Conservation (phyloP, 1,140 invertebrate genomes). For the Magallana angulata region DNA sequence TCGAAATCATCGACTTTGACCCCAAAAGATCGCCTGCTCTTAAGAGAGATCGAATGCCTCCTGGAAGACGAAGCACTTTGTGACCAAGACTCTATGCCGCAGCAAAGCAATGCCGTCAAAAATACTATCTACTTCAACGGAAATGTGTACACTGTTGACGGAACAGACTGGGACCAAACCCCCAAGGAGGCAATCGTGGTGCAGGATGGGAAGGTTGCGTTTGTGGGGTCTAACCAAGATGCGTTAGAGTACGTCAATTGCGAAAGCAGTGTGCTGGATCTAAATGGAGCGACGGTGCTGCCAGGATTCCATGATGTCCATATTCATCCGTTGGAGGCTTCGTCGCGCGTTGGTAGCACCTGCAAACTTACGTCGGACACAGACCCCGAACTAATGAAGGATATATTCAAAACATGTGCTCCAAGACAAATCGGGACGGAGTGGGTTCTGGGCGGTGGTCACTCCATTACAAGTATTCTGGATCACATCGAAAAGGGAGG, state of each 20-base stretch:
- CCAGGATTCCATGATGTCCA: conserved; percentile 60
- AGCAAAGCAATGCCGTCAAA: neutral
- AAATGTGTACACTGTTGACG: neutral
- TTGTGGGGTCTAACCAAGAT: neutral
- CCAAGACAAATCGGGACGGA: conserved; percentile 52
- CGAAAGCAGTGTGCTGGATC: conserved; percentile 31
- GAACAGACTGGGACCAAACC: neutral
- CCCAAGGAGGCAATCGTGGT: neutral
- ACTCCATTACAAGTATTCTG: conserved; percentile 50
- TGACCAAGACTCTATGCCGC: neutral
- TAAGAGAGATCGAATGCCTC: neutral
- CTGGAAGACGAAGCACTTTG: neutral
- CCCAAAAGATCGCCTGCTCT: neutral
- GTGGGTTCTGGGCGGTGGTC: conserved; percentile 55
- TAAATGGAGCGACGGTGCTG: conserved; percentile 40
- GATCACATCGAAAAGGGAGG: conserved; percentile 46
- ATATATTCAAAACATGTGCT: conserved; percentile 13
- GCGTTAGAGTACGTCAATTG: neutral
- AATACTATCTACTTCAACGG: neutral
- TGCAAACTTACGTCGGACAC: conserved; percentile 20
- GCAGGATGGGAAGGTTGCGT: neutral
- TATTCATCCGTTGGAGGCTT: conserved; percentile 57
- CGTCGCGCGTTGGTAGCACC: conserved; percentile 48
- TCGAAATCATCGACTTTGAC: neutral
- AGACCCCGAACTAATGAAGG: conserved; percentile 20